Evolutionary conservation across 1,140 invertebrate genomes (phyloP), one percentile per base, ranked within the genome.

Genomic region (Harpegnathos saltator): DNA sequence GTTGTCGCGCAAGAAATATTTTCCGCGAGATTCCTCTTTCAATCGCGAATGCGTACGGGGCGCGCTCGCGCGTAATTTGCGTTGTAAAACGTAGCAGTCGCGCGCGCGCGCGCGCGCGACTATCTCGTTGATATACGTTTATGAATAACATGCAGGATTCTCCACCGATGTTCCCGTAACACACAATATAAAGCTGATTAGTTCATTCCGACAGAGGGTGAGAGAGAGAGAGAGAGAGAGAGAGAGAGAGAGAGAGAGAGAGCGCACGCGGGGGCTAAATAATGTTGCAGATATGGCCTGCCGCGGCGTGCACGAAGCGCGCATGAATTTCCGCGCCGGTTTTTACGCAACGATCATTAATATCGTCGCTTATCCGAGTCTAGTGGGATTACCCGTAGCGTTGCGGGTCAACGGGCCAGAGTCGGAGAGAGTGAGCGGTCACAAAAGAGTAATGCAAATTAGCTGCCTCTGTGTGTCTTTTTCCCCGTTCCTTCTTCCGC

Each of bases 361-460:
- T 89, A 89, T 81, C 75, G 52, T 66, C 61, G 88, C 87, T 89
- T 89, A 89, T 89, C 87, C 87, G 52, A 15, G 63, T 71, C 75
- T 62, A 24, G 17, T 59, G 65, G 86, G 86, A 87, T 87, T 88
- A 73, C 48, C 26, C 54, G 11, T 4, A 7, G 38, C 52, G 71
- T 83, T 48, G 52, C 59, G 56, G 81, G 52, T 50, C 62, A 82
- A 54, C 72, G 44, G 58, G 72, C 81, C 22, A 77, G 54, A 11
- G 56, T 52, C n/a, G n/a, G n/a, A 22, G 44, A 68, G 61, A 68
- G 61, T 56, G 68, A 50, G 59, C 50, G 38, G 58, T 56, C 50
- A 38, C 81, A 84, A 85, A 89, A 85, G 74, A 83, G 69, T 82
- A 83, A 89, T 84, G 86, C 86, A 86, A 88, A 89, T 89, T 89